Evolutionary conservation across 2,888 invertebrate species (phyloP), one percentile per base, ranked within the genome.

Genomic region (Eurytoma adleriae): DNA sequence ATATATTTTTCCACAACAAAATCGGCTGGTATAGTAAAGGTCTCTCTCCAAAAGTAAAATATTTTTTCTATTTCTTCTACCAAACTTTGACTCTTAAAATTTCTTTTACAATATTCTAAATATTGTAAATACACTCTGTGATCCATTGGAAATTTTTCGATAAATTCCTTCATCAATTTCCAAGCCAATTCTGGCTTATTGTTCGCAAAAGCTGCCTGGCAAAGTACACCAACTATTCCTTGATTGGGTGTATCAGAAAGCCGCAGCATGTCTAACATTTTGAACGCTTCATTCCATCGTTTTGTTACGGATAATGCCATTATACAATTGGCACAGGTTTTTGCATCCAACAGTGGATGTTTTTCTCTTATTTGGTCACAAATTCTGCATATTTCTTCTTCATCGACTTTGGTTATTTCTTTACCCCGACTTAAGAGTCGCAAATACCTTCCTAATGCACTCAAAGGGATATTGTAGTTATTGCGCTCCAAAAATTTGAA

Each of bases 231-330:
- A 82, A 93, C 94, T 0, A 92, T 90, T 1, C 86, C 85, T 75
- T 91, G 87, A 82, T 91, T 91, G 1, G 94, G 94, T 3, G 86
- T 88, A 77, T 89, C 84, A 30, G 91, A 91, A 14, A 93, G 62
- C 86, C 93, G 91, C 69, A 94, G 92, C 87, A 94, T 93, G 71
- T 94, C 92, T 27, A 95, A 87, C 16, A 95, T 90, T 83, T 93
- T 91, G 0, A 93, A 74, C 59, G 93, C 92, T 79, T 94, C 92
- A 84, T 92, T 92, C 95, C 95, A 96, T 83, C 93, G 91, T 76
- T 92, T 88, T 12, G 95, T 95, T 24, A 92, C 86, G 83, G 94
- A 94, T 3, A 97, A 87, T 0, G 93, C 95, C 80, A 91, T 90
- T 77, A 96, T 91, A 10, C 95, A 89, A 86, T 91, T 90, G 85